phyloP scores from a whole-genome alignment of 2,888 invertebrate species.

The Amblyteles armatorius region DNA sequence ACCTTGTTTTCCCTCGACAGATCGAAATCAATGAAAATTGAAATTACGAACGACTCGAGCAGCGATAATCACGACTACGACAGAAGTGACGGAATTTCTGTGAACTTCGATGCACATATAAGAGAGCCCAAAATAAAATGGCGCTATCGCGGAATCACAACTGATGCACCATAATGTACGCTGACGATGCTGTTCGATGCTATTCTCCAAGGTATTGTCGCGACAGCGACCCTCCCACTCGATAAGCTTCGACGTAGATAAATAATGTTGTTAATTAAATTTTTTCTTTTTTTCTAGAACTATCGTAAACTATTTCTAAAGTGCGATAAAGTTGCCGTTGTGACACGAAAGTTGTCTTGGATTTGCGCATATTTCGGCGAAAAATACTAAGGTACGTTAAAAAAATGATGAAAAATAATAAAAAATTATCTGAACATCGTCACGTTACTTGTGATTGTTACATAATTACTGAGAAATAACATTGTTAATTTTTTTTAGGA shows the following conservation, averaged over 20 bases:
- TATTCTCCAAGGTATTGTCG: slow-evolving; percentile 16
- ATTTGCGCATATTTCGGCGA: slow-evolving; percentile 13
- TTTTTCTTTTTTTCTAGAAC: slow-evolving; percentile 11
- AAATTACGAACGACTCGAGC: slow-evolving; percentile 57
- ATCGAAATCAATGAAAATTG: slow-evolving; percentile 62
- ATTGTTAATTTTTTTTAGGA: not conserved
- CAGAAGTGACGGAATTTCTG: slow-evolving; percentile 23
- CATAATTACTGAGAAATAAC: not conserved
- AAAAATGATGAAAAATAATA: not conserved
- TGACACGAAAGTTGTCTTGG: slow-evolving; percentile 11
- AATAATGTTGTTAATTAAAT: not conserved
- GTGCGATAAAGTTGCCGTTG: slow-evolving; percentile 1
- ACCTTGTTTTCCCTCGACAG: slow-evolving; percentile 54
- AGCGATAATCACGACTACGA: slow-evolving; percentile 19
- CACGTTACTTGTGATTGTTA: not conserved
- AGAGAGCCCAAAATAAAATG: slow-evolving; percentile 9
- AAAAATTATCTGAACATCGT: not conserved
- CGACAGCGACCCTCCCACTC: not conserved
- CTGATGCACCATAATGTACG: not conserved
- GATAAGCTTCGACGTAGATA: not conserved
- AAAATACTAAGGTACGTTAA: not conserved
- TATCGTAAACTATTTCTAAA: slow-evolving; percentile 18
- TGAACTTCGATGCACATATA: not conserved
- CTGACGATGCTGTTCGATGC: slow-evolving; percentile 26
- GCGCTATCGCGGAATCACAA: slow-evolving; percentile 26